Conservation (phyloP, 1,140 invertebrate genomes). For the Gonatopus flavifemur region DNA sequence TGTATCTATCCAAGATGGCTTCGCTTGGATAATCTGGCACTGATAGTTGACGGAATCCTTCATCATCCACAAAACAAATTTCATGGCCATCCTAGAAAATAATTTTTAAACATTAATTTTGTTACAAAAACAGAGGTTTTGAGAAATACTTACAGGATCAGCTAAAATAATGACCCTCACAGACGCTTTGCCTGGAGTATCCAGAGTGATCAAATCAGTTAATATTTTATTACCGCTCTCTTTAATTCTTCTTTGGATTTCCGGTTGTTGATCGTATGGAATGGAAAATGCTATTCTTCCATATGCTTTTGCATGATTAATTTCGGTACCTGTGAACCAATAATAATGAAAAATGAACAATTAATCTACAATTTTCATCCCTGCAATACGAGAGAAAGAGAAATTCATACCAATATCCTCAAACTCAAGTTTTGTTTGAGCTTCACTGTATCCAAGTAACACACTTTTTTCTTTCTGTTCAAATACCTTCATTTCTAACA, state of each 20-base stretch:
- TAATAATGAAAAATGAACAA: conserved; percentile 12
- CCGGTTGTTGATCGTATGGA: conserved; percentile 72
- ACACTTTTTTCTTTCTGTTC: conserved; percentile 62
- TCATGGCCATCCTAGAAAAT: conserved; percentile 84
- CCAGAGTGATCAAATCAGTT: conserved; percentile 84
- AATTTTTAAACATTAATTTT: neutral
- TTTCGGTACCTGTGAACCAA: conserved; percentile 55
- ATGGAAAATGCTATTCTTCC: conserved; percentile 94
- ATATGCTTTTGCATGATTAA: conserved; percentile 89
- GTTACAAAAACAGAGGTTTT: neutral
- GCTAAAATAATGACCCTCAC: conserved; percentile 94
- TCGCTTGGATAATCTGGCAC: conserved; percentile 83
- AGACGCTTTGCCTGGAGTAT: conserved; percentile 95
- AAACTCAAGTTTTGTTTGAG: conserved; percentile 78
- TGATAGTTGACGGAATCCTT: conserved; percentile 87
- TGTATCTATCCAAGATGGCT: conserved; percentile 76
- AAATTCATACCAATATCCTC: conserved; percentile 65
- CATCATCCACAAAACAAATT: conserved; percentile 98
- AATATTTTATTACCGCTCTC: conserved; percentile 76
- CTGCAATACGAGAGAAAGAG: neutral
- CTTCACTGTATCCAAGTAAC: conserved; percentile 70
- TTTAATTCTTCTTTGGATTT: conserved; percentile 75
- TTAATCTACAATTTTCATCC: no score
- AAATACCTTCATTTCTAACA: conserved; percentile 75
- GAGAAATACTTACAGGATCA: conserved; percentile 72